Base-by-base conservation (phyloP, 2,797 vertebrate species). In the Megalops cyprinoides region DNA sequence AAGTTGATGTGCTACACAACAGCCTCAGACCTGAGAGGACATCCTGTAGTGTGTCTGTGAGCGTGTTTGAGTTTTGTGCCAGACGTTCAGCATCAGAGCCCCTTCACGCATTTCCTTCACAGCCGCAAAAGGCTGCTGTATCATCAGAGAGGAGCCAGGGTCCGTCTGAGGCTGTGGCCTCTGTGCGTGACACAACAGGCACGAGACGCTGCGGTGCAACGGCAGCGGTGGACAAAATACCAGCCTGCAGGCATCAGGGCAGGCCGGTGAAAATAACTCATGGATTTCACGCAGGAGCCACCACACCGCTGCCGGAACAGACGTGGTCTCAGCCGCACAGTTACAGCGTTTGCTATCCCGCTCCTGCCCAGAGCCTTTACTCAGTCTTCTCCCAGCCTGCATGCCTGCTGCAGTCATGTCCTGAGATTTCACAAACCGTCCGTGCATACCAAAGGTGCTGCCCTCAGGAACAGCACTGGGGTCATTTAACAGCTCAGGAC, bases 151-250 rank as follows among this genome's bases (percentile, higher is more conserved):
- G n/a, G n/a, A n/a, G n/a, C n/a, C n/a, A n/a, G n/a, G n/a, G n/a
- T n/a, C n/a, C n/a, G n/a, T n/a, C n/a, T 25, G 55, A n/a, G 55
- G 23, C 37, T 1, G 31, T 56, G 7, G n/a, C n/a, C n/a, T n/a
- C 39, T 82, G 28, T 42, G 62, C 75, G 62, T 82, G 78, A 81
- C 77, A 73, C 42, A 74, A 78, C 75, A 78, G 44, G 76, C 23
- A 62, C 14, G 10, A 62, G 44, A 28, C 8, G 10, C 28, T 31
- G 1, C 37, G 9, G 20, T 34, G 25, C 76, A 39, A 69, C 77
- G 71, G 31, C 1, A 25, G 58, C 39, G 23, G 42, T 23, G 25
- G 34, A 1, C 39, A 25, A 37, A 34, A 53, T 44, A 77, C 55
- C 55, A 20, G 55, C 55, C 55, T n/a, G n/a, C 55, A 58, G 55